phyloP scores from a whole-genome alignment of 2,888 invertebrate species.

The Melanchra persicariae region DNA sequence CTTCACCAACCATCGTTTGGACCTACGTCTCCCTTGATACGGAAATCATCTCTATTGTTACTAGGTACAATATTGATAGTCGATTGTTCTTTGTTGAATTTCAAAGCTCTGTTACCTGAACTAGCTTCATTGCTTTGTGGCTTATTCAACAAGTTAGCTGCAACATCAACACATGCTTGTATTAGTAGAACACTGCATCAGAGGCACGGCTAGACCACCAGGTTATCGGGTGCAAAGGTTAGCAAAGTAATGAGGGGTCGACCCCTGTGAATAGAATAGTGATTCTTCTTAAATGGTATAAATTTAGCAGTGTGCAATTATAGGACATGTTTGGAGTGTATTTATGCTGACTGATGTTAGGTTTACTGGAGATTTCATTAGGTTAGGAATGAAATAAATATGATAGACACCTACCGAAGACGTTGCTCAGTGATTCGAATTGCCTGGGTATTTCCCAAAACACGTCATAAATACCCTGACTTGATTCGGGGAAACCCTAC shows the following conservation, averaged over 20 bases:
- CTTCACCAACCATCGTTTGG: too few species aligned
- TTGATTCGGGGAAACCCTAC: not conserved
- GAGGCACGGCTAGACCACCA: slow-evolving; percentile 48
- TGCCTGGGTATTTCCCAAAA: not conserved
- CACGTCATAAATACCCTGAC: too few species aligned
- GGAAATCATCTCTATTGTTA: not conserved
- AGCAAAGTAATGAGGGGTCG: slow-evolving; percentile 61
- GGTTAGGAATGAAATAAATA: too few species aligned
- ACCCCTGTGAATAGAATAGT: slow-evolving; percentile 47
- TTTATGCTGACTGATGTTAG: too few species aligned
- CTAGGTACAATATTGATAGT: not conserved
- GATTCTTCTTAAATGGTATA: slow-evolving; percentile 48
- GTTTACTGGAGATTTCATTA: too few species aligned
- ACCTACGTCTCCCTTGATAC: not conserved
- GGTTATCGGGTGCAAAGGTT: slow-evolving; percentile 59
- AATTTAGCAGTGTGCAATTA: slow-evolving; percentile 28
- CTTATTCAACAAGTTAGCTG: slow-evolving; percentile 20
- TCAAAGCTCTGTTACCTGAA: not conserved
- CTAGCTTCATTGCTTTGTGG: not conserved
- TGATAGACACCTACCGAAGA: too few species aligned
- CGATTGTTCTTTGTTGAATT: too few species aligned
- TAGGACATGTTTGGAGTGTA: not conserved
- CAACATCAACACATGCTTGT: slow-evolving; percentile 32
- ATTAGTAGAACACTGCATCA: slow-evolving; percentile 46
- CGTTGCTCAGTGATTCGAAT: not conserved